Evolutionary conservation across 1,140 invertebrate genomes (phyloP).

Genomic region (Drosophila albomicans): DNA sequence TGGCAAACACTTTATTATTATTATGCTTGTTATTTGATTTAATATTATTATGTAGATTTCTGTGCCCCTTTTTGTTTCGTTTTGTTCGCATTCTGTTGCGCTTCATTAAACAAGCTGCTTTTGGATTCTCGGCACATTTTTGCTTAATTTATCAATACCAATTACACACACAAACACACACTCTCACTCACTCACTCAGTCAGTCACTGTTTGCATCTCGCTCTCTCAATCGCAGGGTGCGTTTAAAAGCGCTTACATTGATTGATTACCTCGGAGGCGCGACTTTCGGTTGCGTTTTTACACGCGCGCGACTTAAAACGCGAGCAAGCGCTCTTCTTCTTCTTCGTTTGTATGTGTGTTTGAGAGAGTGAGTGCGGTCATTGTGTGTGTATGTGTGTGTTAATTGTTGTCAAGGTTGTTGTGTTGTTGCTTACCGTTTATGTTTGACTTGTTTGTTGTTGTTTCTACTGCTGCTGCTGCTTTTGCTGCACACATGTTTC

Average conservation of each 20-base stretch:
- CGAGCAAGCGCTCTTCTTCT: slow-evolving; percentile 13
- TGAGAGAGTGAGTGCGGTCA: background rate
- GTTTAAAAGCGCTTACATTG: slow-evolving; percentile 77
- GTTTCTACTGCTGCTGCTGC: slow-evolving; percentile 38
- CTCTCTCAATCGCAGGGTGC: slow-evolving; percentile 8
- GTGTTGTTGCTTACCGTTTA: slow-evolving; percentile 56
- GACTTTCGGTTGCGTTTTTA: slow-evolving; percentile 73
- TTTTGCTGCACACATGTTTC: slow-evolving; percentile 55
- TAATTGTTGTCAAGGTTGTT: slow-evolving; percentile 81
- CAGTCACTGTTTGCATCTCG: slow-evolving; percentile 1
- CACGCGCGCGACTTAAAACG: slow-evolving; percentile 62
- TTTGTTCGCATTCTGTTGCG: slow-evolving; percentile 36
- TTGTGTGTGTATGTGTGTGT: slow-evolving; percentile 48
- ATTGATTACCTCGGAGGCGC: slow-evolving; percentile 77
- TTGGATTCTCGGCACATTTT: slow-evolving; percentile 62
- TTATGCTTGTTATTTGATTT: background rate
- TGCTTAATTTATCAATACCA: slow-evolving; percentile 77
- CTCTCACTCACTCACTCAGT: background rate
- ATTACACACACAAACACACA: slow-evolving; percentile 44
- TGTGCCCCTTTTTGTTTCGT: slow-evolving; percentile 2
- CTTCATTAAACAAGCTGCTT: slow-evolving; percentile 68
- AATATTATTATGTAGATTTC: background rate
- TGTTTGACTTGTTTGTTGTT: slow-evolving; percentile 45
- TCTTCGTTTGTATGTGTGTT: slow-evolving; percentile 15
- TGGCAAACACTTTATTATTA: too few relatives aligned